Evolutionary conservation across 2,113 vertebrate genomes (phyloP), one percentile per base, ranked within the genome.

Genomic region (Ceyx margarethae): DNA sequence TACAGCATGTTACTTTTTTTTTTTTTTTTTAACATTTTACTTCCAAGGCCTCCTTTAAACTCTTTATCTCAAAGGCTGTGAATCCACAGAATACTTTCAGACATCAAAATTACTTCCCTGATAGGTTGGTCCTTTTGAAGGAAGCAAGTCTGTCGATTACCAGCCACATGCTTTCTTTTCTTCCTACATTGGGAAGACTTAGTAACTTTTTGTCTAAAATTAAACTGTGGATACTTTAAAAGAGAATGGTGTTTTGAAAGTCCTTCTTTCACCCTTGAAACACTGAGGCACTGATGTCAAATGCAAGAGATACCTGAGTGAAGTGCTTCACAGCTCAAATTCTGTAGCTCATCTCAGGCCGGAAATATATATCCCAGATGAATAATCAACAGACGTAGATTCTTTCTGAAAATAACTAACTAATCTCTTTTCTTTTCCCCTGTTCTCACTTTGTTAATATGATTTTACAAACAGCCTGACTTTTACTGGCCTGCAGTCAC

Each of bases 381-480:
- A 45, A 50, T 4, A 3, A 19, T 84, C 48, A 73, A 56, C 43
- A 64, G 48, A 50, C 73, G 28, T 66, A 33, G 50, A 31, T 67
- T 67, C 15, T 87, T 57, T 84, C n/a, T 53, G 46, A 58, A 33
- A 77, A 64, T 69, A 88, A 77, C 45, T 80, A 77, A 69, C 4
- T 81, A 81, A 51, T 65, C 13, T 75, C 11, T 17, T 16, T 14
- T 21, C 31, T 14, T 37, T 20, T 20, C 18, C 14, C 17, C 25
- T 51, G 22, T 90, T 88, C 78, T 68, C 53, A 65, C 54, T 81
- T 89, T 54, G 42, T 94, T 95, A 77, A 26, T 77, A 37, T 69
- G 72, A 37, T 37, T 37, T 37, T 37, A 87, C 94, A 91, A 95
- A 94, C 78, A 92, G 14, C 37, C 42, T 87, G 79, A 94, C 75